Evolutionary conservation across 2,113 vertebrate genomes (phyloP).

Genomic region (Triplophysa tibetana): DNA sequence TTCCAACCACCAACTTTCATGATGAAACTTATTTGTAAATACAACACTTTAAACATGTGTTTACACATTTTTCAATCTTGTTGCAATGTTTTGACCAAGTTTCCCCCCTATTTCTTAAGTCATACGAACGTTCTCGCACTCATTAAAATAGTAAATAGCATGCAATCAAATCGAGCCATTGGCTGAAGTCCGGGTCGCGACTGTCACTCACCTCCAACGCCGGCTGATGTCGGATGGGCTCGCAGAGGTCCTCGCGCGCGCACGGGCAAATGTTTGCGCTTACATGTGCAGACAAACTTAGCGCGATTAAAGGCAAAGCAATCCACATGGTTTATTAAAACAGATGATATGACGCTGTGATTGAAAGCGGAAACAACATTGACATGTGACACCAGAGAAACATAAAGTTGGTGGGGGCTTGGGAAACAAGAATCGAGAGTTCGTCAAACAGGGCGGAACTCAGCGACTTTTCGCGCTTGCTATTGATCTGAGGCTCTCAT

Average conservation of each 20-base stretch:
- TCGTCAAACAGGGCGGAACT: neutral
- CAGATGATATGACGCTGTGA: neutral
- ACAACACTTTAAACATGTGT: too few species aligned
- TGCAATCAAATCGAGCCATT: too few species aligned
- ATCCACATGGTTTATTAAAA: constrained; percentile 6
- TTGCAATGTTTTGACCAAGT: too few species aligned
- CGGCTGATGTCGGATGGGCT: constrained; percentile 60
- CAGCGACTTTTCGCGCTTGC: too few species aligned
- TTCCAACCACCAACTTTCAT: too few species aligned
- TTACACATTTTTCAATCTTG: too few species aligned
- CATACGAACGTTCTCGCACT: too few species aligned
- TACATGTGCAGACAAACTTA: constrained; percentile 24
- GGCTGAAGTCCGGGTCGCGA: too few species aligned
- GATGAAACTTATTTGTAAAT: too few species aligned
- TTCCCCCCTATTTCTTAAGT: too few species aligned
- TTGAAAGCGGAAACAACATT: neutral
- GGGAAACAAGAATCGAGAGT: neutral
- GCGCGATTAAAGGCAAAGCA: neutral
- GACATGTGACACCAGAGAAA: neutral
- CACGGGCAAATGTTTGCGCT: constrained; percentile 67
- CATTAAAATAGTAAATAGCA: too few species aligned
- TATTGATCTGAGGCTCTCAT: too few species aligned
- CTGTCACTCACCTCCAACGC: constrained; percentile 67
- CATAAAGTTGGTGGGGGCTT: neutral
- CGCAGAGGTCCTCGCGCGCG: constrained; percentile 65